A percentile compares a stretch with the other conserved stretches of the same genome.
These are phyloP conservation scores for Erethizon dorsatum DNA, from an alignment of 2,797 vertebrate species.

Conservation along the genomic window DNA sequence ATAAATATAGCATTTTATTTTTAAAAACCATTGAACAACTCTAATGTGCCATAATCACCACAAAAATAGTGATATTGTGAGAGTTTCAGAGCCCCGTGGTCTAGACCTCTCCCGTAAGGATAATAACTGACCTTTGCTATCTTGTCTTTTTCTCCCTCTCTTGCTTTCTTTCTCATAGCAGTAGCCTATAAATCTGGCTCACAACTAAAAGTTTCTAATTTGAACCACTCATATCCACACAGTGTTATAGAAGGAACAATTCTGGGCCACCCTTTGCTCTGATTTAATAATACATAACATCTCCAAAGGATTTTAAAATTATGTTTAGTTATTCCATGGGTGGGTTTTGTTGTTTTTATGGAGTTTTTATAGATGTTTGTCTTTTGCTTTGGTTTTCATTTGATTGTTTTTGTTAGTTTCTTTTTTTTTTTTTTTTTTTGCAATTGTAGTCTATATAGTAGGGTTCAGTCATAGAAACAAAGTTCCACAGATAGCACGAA, in stretches of 20 bases:
- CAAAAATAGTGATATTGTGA: neutral
- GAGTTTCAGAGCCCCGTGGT: neutral
- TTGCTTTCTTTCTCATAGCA: conserved; percentile 7
- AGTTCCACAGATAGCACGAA: neutral
- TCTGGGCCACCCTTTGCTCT: neutral
- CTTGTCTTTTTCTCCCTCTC: neutral
- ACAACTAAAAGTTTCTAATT: conserved; percentile 1
- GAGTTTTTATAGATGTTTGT: neutral
- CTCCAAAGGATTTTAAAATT: conserved; percentile 4
- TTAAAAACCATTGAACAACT: neutral
- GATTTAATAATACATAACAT: conserved; percentile 47
- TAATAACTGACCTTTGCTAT: neutral
- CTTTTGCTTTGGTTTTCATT: conserved; percentile 40
- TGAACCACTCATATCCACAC: neutral
- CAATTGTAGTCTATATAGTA: neutral
- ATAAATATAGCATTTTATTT: neutral
- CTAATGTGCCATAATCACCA: neutral
- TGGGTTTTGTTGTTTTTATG: neutral
- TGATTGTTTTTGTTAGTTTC: neutral
- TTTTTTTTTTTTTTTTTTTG: neutral
- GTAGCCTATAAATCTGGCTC: conserved; percentile 27
- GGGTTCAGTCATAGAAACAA: conserved; percentile 48
- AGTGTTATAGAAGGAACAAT: conserved; percentile 16
- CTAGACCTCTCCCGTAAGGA: neutral
- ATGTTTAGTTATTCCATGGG: neutral